phyloP scores from a whole-genome alignment of 2,888 invertebrate genomes.

The Parnassius smintheus region DNA sequence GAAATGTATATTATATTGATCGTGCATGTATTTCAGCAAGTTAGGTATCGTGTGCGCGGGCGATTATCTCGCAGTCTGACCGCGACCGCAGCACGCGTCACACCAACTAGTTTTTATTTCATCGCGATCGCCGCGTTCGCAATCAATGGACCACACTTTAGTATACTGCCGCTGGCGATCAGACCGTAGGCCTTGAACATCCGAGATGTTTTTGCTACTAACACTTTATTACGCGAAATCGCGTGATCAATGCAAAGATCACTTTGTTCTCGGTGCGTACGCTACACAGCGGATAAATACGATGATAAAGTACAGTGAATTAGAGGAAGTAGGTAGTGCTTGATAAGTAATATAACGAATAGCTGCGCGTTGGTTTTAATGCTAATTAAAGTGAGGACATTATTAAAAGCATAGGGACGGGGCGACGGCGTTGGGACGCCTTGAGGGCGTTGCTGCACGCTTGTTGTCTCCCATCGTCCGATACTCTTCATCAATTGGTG shows the following conservation, averaged over 20 bases:
- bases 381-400: constrained; percentile 31
- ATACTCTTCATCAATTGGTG: constrained; percentile 58
- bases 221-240: constrained; percentile 13
- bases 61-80: constrained; percentile 60
- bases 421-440: constrained; percentile 57
- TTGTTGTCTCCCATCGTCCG: constrained; percentile 61
- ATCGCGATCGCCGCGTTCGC: not conserved
- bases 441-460: constrained; percentile 66
- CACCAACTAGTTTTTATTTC: constrained; percentile 12
- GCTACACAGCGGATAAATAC: constrained; percentile 4
- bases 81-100: constrained; percentile 58
- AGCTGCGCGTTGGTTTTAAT: constrained; percentile 5
- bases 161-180: constrained; percentile 1
- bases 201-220: constrained; percentile 19
- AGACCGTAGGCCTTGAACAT: constrained; percentile 19
- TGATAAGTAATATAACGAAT: constrained; percentile 2
- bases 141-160: constrained; percentile 5
- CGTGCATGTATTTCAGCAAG: constrained; percentile 46
- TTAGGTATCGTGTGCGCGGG: constrained; percentile 55
- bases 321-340: constrained; percentile 21
- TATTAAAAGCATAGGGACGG: constrained; percentile 51
- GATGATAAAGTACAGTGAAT: constrained; percentile 23
- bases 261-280: constrained; percentile 4
- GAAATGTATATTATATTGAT: constrained; percentile 53
- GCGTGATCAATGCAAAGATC: constrained; percentile 12